Evolutionary conservation across 2,888 invertebrate species (phyloP).

Genomic region (Boloria selene): DNA sequence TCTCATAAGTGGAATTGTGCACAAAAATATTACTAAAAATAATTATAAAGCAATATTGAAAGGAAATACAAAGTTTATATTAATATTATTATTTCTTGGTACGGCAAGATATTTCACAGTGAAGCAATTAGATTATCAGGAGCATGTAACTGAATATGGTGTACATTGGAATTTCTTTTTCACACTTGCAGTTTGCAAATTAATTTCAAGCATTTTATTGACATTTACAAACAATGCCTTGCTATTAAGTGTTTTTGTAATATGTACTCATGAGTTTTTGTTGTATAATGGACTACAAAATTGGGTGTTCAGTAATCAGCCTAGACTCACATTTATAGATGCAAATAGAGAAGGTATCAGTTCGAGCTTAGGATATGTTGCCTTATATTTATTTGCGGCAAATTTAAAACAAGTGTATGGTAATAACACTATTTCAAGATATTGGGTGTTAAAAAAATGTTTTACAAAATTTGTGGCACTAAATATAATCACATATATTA

Average conservation of each 20-base stretch:
- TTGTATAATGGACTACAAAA: conserved; percentile 84
- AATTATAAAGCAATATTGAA: conserved; percentile 57
- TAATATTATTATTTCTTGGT: conserved; percentile 82
- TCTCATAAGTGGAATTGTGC: conserved; percentile 89
- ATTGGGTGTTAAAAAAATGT: conserved; percentile 46
- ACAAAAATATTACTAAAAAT: conserved; percentile 63
- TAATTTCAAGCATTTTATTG: conserved; percentile 85
- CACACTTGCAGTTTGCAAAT: conserved; percentile 92
- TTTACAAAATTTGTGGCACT: conserved; percentile 50
- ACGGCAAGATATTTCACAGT: conserved; percentile 83
- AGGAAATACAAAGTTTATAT: conserved; percentile 62
- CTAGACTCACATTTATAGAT: conserved; percentile 84
- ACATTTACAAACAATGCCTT: conserved; percentile 79
- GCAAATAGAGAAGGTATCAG: conserved; percentile 96
- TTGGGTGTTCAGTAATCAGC: conserved; percentile 85
- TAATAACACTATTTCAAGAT: conserved; percentile 54
- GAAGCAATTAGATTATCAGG: conserved; percentile 89
- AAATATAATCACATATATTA: conserved; percentile 71
- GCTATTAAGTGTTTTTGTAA: conserved; percentile 77
- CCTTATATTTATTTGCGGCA: conserved; percentile 90
- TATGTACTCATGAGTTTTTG: conserved; percentile 85
- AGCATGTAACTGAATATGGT: conserved; percentile 96
- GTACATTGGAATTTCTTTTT: conserved; percentile 99
- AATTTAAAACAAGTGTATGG: conserved; percentile 82
- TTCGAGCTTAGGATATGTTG: conserved; percentile 92